Conservation (phyloP, 2,888 invertebrate genomes). For the Chrysomela aeneicollis region DNA sequence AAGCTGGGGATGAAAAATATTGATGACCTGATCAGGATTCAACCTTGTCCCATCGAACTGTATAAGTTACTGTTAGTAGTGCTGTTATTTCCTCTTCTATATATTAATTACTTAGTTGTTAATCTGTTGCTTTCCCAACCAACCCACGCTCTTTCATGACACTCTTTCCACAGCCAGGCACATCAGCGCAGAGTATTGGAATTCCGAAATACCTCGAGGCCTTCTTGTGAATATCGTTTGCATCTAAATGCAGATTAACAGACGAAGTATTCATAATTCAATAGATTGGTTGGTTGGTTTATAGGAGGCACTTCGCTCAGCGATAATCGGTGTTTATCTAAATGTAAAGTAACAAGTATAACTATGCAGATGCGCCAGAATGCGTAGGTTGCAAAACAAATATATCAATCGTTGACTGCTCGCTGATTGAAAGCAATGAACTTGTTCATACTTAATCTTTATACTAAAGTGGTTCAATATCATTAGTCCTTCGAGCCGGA, state of each 20-base stretch:
- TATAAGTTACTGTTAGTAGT: too few relatives aligned
- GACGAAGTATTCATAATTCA: not conserved
- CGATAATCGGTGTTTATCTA: conserved; percentile 30
- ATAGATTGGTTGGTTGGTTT: not conserved
- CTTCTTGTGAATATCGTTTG: not conserved
- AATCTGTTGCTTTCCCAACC: too few relatives aligned
- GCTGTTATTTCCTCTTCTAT: too few relatives aligned
- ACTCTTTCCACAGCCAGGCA: not conserved
- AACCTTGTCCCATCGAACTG: too few relatives aligned
- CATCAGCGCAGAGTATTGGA: not conserved
- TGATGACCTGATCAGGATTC: not conserved
- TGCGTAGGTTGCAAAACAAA: not conserved
- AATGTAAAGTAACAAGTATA: conserved; percentile 27
- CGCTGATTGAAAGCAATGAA: not conserved
- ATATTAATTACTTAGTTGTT: too few relatives aligned
- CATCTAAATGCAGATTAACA: conserved; percentile 4
- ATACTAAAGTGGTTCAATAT: too few relatives aligned
- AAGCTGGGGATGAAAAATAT: not conserved
- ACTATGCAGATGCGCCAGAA: not conserved
- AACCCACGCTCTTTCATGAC: not conserved
- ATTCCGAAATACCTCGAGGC: not conserved
- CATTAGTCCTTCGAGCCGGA: too few relatives aligned
- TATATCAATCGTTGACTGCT: not conserved
- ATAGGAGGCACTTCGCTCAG: not conserved
- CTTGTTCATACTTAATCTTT: not conserved